Percentiles rank a stretch among this genome's conserved stretches.
Conservation (phyloP, 2,888 invertebrate genomes). For the Autographa pulchrina region DNA sequence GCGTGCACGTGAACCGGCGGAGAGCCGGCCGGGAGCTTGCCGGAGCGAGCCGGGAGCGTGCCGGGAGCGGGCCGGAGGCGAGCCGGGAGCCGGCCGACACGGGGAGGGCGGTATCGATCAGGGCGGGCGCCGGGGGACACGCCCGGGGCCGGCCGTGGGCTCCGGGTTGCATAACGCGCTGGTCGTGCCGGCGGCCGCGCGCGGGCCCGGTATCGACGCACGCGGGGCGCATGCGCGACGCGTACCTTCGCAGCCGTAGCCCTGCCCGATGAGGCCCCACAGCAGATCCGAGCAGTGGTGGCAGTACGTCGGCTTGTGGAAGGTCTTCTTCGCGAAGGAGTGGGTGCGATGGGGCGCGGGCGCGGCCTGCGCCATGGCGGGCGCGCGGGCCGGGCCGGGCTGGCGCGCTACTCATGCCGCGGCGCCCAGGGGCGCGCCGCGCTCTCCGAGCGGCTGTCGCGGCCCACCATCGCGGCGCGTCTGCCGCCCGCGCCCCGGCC, state of each 20-base stretch:
- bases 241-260: conserved; percentile 99
- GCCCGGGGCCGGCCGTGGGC: conserved; percentile 85
- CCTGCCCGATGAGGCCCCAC: conserved; percentile 99
- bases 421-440: conserved; percentile 90
- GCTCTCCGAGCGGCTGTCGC: conserved; percentile 89
- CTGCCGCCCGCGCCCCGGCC: conserved; percentile 81
- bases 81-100: conserved; percentile 35
- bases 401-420: conserved; percentile 88
- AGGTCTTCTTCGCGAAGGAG: conserved; percentile 99
- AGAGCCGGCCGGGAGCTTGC: conserved; percentile 24
- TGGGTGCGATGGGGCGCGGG: conserved; percentile 93
- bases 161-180: conserved; percentile 79
- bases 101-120: conserved; percentile 65
- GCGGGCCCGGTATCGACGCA: conserved; percentile 83
- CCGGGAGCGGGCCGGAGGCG: conserved; percentile 47
- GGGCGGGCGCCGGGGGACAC: conserved; percentile 68
- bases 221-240: conserved; percentile 85
- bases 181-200: conserved; percentile 81
- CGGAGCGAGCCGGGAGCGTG: conserved; percentile 37
- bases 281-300: conserved; percentile 99
- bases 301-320: conserved; percentile 99
- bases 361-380: conserved; percentile 90
- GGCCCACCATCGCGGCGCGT: conserved; percentile 89
- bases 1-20: conserved; percentile 51
- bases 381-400: conserved; percentile 88